phyloP scores from a whole-genome alignment of 2,888 invertebrate genomes.

The Trissonchulus latispiculum region DNA sequence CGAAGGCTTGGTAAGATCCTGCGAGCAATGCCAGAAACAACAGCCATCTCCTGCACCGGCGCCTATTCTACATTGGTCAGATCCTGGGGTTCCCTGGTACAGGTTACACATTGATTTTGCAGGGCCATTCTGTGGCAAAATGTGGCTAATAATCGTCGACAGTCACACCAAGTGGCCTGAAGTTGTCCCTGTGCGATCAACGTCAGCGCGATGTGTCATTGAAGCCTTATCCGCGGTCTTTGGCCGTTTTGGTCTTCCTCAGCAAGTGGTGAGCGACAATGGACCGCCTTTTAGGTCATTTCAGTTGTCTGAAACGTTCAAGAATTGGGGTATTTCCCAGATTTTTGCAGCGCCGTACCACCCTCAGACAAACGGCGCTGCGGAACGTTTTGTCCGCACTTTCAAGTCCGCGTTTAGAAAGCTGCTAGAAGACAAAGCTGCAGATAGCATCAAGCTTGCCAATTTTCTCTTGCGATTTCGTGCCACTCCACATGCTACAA shows the following conservation, averaged over 20 bases:
- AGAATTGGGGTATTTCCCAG: neutral
- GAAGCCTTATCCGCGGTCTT: neutral
- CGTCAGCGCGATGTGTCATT: neutral
- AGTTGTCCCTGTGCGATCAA: neutral
- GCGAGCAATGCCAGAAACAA: conserved; percentile 28
- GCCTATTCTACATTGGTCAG: conserved; percentile 36
- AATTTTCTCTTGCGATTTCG: neutral
- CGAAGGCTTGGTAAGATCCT: conserved; percentile 27
- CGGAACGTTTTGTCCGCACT: conserved; percentile 1
- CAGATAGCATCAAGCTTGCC: neutral
- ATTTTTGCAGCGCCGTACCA: neutral
- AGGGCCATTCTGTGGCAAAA: neutral
- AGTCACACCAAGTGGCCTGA: conserved; percentile 29
- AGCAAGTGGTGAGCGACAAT: neutral
- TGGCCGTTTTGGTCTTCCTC: neutral
- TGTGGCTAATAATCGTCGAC: neutral
- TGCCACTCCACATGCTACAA: conserved; percentile 3
- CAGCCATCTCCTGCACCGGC: conserved; percentile 29
- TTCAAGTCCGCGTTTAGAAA: conserved; percentile 7
- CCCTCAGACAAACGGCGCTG: neutral
- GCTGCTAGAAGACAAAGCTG: neutral
- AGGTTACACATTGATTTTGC: neutral
- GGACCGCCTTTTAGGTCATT: neutral
- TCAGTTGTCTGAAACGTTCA: neutral
- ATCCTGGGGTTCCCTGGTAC: conserved; percentile 26